Percentiles rank a stretch among this genome's conserved stretches.
These are phyloP conservation scores for Mimas tiliae DNA, from an alignment of 2,888 invertebrate genomes.

Conservation along the genomic window DNA sequence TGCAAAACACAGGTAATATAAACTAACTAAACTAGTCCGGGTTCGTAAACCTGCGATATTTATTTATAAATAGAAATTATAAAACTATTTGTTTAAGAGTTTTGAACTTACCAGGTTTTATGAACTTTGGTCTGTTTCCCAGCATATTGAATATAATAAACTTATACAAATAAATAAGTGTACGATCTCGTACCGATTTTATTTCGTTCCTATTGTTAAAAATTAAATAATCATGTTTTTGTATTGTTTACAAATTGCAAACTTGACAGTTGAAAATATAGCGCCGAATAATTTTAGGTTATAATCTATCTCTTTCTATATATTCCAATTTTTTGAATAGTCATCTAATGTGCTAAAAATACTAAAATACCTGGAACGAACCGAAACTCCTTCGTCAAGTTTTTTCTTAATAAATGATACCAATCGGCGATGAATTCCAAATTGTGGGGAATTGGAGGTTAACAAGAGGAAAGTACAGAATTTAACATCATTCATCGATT, in stretches of 20 bases:
- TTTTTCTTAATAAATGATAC: too few relatives aligned
- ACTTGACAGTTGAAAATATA: background rate
- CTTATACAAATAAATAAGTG: background rate
- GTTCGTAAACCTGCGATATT: too few relatives aligned
- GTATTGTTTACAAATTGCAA: slow-evolving; percentile 5
- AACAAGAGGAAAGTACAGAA: too few relatives aligned
- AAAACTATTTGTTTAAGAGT: too few relatives aligned
- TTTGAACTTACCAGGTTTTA: slow-evolving; percentile 66
- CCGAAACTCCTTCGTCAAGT: too few relatives aligned
- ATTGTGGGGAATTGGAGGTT: too few relatives aligned
- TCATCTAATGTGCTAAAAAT: background rate
- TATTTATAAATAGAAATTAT: too few relatives aligned
- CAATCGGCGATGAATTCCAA: too few relatives aligned
- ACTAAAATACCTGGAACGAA: background rate
- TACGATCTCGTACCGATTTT: background rate
- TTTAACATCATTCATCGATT: too few relatives aligned
- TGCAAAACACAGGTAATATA: too few relatives aligned
- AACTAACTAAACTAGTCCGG: too few relatives aligned
- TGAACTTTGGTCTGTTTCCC: slow-evolving; percentile 60
- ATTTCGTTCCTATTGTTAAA: background rate
- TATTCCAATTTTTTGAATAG: too few relatives aligned
- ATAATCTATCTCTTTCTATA: background rate
- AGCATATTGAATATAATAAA: slow-evolving; percentile 45
- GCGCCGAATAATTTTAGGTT: background rate
- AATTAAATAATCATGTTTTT: background rate